phyloP scores from a whole-genome alignment of 2,797 vertebrate genomes.

The Meriones psammophilus region DNA sequence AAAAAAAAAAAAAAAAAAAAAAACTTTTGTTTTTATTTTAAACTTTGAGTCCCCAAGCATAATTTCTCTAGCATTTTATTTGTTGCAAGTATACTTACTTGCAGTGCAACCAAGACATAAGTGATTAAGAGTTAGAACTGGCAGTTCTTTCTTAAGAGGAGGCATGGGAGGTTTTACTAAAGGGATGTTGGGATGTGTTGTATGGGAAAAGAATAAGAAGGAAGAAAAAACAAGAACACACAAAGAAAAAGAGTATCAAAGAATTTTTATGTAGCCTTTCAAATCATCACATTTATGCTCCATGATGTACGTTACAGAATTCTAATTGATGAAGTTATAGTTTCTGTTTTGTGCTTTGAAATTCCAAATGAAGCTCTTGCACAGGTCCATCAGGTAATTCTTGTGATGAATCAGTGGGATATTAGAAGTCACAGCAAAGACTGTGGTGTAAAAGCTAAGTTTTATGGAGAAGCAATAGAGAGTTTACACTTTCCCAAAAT shows the following conservation, averaged over 20 bases:
- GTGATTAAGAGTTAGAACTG: not conserved
- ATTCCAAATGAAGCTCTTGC: not conserved
- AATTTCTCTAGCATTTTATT: not conserved
- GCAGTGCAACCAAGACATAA: not conserved
- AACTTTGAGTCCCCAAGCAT: not conserved
- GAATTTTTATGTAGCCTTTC: not conserved
- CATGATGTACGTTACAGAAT: not conserved
- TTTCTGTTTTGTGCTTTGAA: conserved; percentile 3
- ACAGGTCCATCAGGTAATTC: not conserved
- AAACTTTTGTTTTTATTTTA: not conserved
- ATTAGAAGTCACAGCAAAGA: not conserved
- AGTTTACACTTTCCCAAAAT: not conserved
- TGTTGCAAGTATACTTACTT: not conserved
- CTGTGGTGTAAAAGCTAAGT: not conserved
- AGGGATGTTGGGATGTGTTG: not conserved
- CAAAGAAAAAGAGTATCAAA: not conserved
- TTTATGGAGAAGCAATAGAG: not conserved
- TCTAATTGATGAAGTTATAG: not conserved
- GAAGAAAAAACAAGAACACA: not conserved
- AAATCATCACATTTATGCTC: not conserved
- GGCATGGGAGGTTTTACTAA: not conserved
- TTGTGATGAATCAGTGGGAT: not conserved
- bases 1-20: too few species aligned
- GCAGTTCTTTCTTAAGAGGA: not conserved
- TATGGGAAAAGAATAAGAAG: not conserved